phyloP scores from a whole-genome alignment of 2,797 vertebrate genomes.

The Lemur catta region DNA sequence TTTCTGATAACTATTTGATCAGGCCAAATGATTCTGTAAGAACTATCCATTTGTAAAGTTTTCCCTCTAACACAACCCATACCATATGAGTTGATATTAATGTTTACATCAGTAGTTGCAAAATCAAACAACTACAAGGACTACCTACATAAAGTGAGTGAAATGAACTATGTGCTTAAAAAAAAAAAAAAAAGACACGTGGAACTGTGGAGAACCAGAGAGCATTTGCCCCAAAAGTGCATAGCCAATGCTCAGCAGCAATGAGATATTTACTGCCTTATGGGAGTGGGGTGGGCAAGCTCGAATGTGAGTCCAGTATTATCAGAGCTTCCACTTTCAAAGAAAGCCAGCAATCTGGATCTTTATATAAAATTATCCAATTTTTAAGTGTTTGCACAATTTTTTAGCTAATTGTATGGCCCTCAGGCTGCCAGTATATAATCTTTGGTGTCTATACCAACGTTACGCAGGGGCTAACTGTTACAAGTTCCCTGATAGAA shows the following conservation, averaged over 20 bases:
- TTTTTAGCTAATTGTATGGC: neutral
- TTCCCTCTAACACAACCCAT: neutral
- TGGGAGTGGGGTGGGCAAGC: rapidly evolving
- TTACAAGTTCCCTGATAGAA: neutral
- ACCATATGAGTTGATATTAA: neutral
- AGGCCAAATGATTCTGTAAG: neutral
- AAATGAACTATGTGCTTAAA: neutral
- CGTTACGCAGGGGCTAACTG: too few relatives aligned
- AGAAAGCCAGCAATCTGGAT: neutral
- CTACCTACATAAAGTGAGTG: neutral
- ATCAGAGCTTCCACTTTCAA: neutral
- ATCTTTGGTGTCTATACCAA: neutral
- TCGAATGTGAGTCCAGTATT: rapidly evolving
- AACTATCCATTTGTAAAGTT: neutral
- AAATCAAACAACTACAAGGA: neutral
- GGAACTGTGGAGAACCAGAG: rapidly evolving
- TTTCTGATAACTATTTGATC: neutral
- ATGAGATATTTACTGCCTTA: rapidly evolving
- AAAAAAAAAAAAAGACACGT: neutral
- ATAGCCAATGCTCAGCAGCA: rapidly evolving
- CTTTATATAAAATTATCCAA: neutral
- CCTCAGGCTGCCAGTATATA: neutral
- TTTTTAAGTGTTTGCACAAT: neutral
- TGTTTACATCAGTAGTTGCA: neutral
- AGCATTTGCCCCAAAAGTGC: rapidly evolving